These are phyloP conservation scores for Drosophila sp. DNA, from an alignment of 1,140 invertebrate species.

Conservation along the genomic window DNA sequence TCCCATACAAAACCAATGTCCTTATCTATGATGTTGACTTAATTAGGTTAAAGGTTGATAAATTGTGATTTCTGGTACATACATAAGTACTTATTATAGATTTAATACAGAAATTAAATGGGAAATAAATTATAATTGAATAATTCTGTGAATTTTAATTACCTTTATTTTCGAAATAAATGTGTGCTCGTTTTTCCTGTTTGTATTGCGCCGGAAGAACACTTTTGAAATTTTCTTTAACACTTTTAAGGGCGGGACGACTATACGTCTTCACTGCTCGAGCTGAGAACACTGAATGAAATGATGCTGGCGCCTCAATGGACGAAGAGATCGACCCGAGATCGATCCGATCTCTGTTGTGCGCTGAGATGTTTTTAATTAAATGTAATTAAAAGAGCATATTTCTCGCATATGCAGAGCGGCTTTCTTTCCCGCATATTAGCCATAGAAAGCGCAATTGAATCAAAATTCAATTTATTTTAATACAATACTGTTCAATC, in stretches of 20 bases:
- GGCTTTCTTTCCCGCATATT: conserved; percentile 60
- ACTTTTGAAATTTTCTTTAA: conserved; percentile 10
- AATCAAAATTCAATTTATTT: conserved; percentile 76
- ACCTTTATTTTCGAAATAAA: background rate
- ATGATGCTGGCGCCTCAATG: conserved; percentile 54
- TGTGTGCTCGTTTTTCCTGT: background rate
- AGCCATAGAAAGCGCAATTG: conserved; percentile 27
- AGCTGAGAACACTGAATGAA: conserved; percentile 55
- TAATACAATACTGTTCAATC: conserved; percentile 73
- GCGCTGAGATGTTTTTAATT: conserved; percentile 60
- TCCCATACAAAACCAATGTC: conserved; percentile 26
- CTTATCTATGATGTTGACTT: conserved; percentile 35
- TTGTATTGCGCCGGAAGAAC: background rate
- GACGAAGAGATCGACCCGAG: background rate
- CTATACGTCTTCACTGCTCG: conserved; percentile 63
- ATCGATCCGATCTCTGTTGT: background rate
- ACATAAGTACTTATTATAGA: conserved; percentile 2
- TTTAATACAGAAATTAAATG: background rate
- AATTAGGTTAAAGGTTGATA: conserved; percentile 70
- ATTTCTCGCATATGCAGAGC: conserved; percentile 11
- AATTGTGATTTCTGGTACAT: conserved; percentile 40
- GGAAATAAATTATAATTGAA: conserved; percentile 3
- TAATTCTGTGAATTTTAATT: background rate
- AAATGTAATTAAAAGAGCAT: conserved; percentile 63
- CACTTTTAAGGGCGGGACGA: conserved; percentile 19